Base-by-base conservation (phyloP, 2,113 vertebrate species). In the Ammospiza caudacuta region DNA sequence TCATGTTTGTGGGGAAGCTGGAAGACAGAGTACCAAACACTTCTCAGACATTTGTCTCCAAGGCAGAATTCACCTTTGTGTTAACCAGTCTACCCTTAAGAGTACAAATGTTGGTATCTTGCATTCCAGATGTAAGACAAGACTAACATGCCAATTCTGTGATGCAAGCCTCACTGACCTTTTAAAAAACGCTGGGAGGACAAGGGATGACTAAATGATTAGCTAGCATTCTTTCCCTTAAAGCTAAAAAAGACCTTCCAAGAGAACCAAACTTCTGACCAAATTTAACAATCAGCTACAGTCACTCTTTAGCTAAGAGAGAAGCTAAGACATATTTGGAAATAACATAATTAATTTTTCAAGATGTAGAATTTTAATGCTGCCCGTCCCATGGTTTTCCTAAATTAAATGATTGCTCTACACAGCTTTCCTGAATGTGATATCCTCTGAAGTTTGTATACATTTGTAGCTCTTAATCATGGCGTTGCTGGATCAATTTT, bases 181-280 rank as follows among this genome's bases (percentile, higher is more conserved):
- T 89, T 92, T 44, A 51, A 78, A 85, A 86, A 92, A 88, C 37
- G 66, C 18, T 92, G 57, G 66, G 73, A 96, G 69, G 70, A 87
- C 47, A 89, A 27, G 19, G 27, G 21, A 54, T 66, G 66, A 84
- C 68, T 89, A 70, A 92, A 89, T 41, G n/a, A 58, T 72, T 69
- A 68, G 46, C 44, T 37, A 41, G n/a, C 62, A 85, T 88, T 90
- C 69, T 82, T 94, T 89, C 54, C 10, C 46, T 61, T 75, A 82
- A 76, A 87, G 41, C 27, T 52, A 47, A 90, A 72, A 82, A 78
- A 47, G 43, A 17, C 9, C 15, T 90, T 76, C 83, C 35, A 63
- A n/a, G 3, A 79, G 51, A 86, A 77, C 67, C 1, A 2, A 92
- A 67, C 12, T 58, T 73, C 59, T 83, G 72, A 85, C 69, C 39